Evolutionary conservation across 2,888 invertebrate species (phyloP).

Genomic region (Sinopyrophorus schimmeli): DNA sequence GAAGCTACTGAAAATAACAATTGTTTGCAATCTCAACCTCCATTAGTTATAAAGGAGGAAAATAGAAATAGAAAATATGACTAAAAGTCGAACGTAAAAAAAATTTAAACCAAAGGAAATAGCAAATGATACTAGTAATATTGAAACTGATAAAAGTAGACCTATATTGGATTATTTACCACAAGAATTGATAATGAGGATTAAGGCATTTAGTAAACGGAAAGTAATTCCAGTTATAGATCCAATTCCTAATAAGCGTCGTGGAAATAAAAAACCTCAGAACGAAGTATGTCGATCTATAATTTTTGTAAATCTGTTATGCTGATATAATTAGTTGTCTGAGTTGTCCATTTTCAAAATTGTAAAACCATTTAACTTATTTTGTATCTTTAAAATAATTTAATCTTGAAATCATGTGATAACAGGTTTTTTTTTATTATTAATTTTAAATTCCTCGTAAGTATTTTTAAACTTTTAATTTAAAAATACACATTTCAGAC

Average conservation of each 20-base stretch:
- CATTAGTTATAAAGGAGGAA: background rate
- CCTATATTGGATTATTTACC: conserved; percentile 56
- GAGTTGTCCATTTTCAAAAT: too few species aligned
- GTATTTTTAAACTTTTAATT: too few species aligned
- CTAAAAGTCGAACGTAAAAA: background rate
- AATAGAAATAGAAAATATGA: background rate
- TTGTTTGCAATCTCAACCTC: background rate
- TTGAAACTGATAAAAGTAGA: conserved; percentile 43
- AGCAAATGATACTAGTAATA: conserved; percentile 12
- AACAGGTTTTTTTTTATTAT: too few species aligned
- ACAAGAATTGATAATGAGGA: conserved; percentile 59
- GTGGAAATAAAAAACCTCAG: conserved; percentile 54
- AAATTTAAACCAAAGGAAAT: too few species aligned
- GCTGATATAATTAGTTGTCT: too few species aligned
- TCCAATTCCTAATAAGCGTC: conserved; percentile 47
- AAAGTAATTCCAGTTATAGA: conserved; percentile 59
- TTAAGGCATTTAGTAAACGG: conserved; percentile 57
- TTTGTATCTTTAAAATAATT: too few species aligned
- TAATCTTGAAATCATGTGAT: too few species aligned
- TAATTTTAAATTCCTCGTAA: too few species aligned
- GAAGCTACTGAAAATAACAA: conserved; percentile 56
- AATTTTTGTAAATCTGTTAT: too few species aligned
- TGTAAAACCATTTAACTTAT: too few species aligned
- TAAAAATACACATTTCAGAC: too few species aligned
- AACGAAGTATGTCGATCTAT: conserved; percentile 9